These are phyloP conservation scores for Falco cherrug DNA, from an alignment of 2,797 vertebrate genomes.

Conservation along the genomic window DNA sequence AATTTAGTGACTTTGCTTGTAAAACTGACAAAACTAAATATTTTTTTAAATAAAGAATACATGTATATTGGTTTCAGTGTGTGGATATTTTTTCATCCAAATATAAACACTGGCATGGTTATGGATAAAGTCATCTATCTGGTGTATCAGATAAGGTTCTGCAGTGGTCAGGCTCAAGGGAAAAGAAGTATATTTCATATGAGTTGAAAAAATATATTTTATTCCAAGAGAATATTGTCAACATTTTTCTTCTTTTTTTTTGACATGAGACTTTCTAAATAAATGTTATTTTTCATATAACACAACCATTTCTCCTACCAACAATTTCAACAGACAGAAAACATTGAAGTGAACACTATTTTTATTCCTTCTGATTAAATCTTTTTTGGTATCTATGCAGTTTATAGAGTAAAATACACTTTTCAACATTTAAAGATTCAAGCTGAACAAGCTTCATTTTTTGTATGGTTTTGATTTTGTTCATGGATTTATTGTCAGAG, in stretches of 20 bases:
- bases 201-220: neutral
- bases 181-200: neutral
- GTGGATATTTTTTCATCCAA: neutral
- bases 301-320: neutral
- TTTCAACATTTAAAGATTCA: slow-evolving; percentile 10
- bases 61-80: neutral
- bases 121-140: neutral
- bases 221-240: slow-evolving; percentile 5
- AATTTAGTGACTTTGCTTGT: neutral
- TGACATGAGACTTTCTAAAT: slow-evolving; percentile 20
- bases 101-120: neutral
- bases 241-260: slow-evolving; percentile 20
- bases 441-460: slow-evolving; percentile 27
- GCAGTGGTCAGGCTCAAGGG: neutral
- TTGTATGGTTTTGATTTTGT: slow-evolving; percentile 23
- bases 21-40: neutral
- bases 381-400: neutral
- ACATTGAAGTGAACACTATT: neutral
- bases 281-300: slow-evolving; percentile 39
- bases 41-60: neutral
- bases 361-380: slow-evolving; percentile 54
- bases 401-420: neutral
- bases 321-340: slow-evolving; percentile 49
- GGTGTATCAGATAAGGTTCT: neutral
- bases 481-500: slow-evolving; percentile 9